Conservation (phyloP, 2,797 vertebrate species). For the Octomys mimax region DNA sequence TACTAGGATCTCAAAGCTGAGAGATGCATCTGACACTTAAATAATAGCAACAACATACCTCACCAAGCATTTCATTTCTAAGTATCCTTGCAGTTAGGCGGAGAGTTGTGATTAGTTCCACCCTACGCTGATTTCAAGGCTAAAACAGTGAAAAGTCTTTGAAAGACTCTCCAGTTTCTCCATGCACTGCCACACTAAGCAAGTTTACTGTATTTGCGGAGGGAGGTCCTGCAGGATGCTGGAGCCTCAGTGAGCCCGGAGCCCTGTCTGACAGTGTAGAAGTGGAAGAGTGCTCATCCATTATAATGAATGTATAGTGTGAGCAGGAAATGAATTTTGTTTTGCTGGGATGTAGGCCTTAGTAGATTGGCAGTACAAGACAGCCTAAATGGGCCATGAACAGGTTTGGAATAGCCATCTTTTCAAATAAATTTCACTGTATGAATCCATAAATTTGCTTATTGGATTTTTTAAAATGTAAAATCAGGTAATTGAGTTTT, state of each 20-base stretch:
- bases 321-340: background rate
- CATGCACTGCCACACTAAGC: background rate
- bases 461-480: slow-evolving; percentile 26
- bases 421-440: background rate
- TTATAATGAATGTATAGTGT: background rate
- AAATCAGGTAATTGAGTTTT: background rate
- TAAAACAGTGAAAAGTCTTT: background rate
- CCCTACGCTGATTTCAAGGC: background rate
- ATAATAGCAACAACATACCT: background rate
- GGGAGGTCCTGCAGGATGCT: background rate
- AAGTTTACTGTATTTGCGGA: background rate
- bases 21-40: background rate
- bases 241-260: too few relatives aligned
- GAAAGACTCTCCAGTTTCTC: background rate
- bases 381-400: background rate
- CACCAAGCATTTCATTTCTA: background rate
- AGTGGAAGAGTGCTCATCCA: background rate
- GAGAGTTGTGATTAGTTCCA: background rate
- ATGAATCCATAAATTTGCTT: background rate
- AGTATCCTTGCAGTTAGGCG: background rate
- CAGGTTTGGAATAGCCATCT: background rate
- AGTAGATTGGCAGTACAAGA: background rate
- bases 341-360: background rate
- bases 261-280: background rate
- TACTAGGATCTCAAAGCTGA: background rate